Evolutionary conservation across 2,113 vertebrate genomes (phyloP), one percentile per base, ranked within the genome.

Genomic region (Eulacestoma nigropectus): DNA sequence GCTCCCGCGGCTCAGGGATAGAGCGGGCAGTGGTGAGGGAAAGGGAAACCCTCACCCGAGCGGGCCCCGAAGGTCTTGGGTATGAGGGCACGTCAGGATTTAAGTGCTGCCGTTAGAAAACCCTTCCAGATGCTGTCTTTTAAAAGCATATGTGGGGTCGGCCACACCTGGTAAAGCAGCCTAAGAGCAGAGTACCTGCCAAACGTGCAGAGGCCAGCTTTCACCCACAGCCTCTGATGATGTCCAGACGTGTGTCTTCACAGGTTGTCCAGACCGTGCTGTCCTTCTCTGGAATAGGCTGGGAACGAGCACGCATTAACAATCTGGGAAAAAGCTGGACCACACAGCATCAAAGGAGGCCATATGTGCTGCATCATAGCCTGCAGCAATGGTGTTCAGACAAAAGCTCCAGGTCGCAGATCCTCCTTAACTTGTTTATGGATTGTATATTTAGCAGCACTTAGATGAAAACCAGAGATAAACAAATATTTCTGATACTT

Each of bases 301-400:
- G 50, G 60, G 44, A 46, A n/a, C 0, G 23, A 73, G 22, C 20
- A 5, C 0, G 0, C 3, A 30, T 4, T 2, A 5, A 11, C 63
- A 9, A 30, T 11, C 7, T 2, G 39, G 22, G 53, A 68, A 64
- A 59, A 64, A 76, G 47, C 44, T 26, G 37, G 33, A 59, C 47
- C 78, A 56, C 67, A 13, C 32, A 35, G 42, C 32, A 11, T 37
- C 59, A 30, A 32, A 84, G 37, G 42, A 62, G 56, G 44, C 72
- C 21, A 0, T 7, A 14, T 1, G 9, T 55, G 77, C 69, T 93
- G 69, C 69, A 80, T 46, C 47, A 12, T 1, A 72, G 64, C 69
- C 73, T 50, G 70, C 60, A 82, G 78, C 49, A 20, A 1, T 4
- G n/a, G 63, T 78, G 39, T 25, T 63, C 52, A 21, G 22, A 41